Conservation (phyloP, 2,113 vertebrate genomes). For the Alligator sinensis region DNA sequence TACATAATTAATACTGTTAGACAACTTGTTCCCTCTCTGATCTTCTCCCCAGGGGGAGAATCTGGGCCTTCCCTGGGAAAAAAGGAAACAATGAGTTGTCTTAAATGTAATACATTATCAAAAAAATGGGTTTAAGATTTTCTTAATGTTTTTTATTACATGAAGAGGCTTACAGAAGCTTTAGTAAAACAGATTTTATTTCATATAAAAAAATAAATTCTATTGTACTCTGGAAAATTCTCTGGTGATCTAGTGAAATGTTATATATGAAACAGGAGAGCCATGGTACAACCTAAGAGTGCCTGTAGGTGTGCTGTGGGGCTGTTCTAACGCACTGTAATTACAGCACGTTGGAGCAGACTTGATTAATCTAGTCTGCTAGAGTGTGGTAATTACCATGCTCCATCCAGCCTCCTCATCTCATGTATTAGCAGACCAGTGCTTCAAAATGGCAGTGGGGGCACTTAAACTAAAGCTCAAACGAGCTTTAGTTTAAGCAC, state of each 20-base stretch:
- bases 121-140: constrained; percentile 23
- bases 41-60: constrained; percentile 67
- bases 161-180: background rate
- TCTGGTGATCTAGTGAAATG: background rate
- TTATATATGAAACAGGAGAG: background rate
- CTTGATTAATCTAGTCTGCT: no score
- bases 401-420: no score
- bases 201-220: background rate
- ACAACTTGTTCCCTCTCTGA: constrained; percentile 66
- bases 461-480: no score
- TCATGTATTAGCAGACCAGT: no score
- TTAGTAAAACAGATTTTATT: background rate
- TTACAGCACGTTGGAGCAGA: no score
- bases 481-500: no score
- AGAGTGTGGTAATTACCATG: no score
- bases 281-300: no score
- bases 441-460: no score
- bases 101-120: constrained; percentile 41
- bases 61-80: constrained; percentile 49
- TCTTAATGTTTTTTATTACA: constrained; percentile 15
- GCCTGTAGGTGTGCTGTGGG: no score
- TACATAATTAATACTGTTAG: constrained; percentile 65
- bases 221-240: background rate
- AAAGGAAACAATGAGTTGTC: constrained; percentile 47
- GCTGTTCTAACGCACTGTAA: no score